Percentiles rank a stretch among this genome's conserved stretches.
Evolutionary conservation across 1,140 invertebrate genomes (phyloP).

Genomic region (Trissolcus basalis): DNA sequence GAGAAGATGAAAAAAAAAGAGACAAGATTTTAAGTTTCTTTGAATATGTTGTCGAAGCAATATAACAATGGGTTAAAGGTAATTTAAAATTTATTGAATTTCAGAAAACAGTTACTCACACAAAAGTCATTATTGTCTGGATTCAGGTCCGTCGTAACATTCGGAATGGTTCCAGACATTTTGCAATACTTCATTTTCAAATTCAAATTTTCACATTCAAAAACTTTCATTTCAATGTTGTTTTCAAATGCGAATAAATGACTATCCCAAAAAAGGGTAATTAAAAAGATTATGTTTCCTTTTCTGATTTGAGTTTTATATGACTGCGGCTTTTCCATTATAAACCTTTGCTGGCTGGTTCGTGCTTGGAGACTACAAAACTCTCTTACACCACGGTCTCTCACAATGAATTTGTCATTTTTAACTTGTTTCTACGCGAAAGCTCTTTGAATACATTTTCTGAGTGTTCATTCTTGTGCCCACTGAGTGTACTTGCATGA

Average conservation of each 20-base stretch:
- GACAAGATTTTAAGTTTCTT: conserved; percentile 8
- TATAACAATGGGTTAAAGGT: neutral
- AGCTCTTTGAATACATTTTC: conserved; percentile 33
- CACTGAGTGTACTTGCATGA: conserved; percentile 33
- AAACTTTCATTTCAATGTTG: too few species aligned
- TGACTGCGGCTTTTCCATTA: conserved; percentile 17
- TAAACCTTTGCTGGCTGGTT: conserved; percentile 16
- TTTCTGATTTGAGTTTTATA: neutral
- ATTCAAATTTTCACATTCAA: too few species aligned
- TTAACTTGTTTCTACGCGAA: conserved; percentile 34
- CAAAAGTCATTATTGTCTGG: neutral
- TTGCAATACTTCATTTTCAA: too few species aligned
- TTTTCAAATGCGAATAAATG: too few species aligned
- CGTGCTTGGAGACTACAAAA: conserved; percentile 21
- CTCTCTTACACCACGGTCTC: conserved; percentile 11
- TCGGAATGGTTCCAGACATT: too few species aligned
- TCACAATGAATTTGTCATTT: conserved; percentile 44
- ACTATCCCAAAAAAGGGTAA: too few species aligned
- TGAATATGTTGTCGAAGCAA: conserved; percentile 1
- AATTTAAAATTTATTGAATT: conserved; percentile 4
- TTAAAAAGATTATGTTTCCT: neutral
- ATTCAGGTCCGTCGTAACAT: too few species aligned
- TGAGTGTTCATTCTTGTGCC: conserved; percentile 29
- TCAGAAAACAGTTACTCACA: neutral
- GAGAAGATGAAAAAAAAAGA: conserved; percentile 10